Conservation (phyloP, 2,797 vertebrate species). For the Periophthalmus magnuspinnatus region DNA sequence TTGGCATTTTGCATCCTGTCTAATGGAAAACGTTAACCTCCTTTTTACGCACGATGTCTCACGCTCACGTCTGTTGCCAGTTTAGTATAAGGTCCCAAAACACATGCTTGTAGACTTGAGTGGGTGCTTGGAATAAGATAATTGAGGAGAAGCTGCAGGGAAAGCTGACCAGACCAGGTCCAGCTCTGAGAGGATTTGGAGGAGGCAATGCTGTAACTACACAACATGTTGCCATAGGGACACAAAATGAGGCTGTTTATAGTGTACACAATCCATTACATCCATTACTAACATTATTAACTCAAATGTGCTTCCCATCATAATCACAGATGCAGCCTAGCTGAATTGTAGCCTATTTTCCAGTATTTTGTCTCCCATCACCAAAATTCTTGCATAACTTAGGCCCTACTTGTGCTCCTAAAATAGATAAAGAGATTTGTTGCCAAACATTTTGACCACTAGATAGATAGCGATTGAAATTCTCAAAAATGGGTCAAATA, state of each 20-base stretch:
- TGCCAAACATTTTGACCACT: slow-evolving; percentile 3
- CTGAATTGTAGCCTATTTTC: neutral
- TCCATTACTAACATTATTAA: neutral
- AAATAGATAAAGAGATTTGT: slow-evolving; percentile 1
- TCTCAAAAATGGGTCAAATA: neutral
- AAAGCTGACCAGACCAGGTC: slow-evolving; percentile 24
- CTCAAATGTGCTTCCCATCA: neutral
- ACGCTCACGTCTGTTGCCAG: slow-evolving; percentile 57
- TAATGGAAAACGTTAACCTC: slow-evolving; percentile 60
- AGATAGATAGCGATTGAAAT: neutral
- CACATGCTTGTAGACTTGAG: slow-evolving; percentile 50
- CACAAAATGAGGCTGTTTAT: slow-evolving; percentile 3
- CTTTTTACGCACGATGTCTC: slow-evolving; percentile 57
- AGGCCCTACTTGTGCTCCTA: neutral
- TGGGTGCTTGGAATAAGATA: slow-evolving; percentile 59
- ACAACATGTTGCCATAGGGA: neutral
- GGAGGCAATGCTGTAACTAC: neutral
- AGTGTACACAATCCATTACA: slow-evolving; percentile 8
- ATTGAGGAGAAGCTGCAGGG: slow-evolving; percentile 43
- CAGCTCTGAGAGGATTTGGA: slow-evolving; percentile 16
- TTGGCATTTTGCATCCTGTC: slow-evolving; percentile 47
- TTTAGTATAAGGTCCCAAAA: slow-evolving; percentile 55
- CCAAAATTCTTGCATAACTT: neutral
- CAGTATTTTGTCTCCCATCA: neutral
- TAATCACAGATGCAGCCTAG: neutral